These are phyloP conservation scores for Pogona vitticeps DNA, from an alignment of 2,113 vertebrate genomes.

Conservation along the genomic window DNA sequence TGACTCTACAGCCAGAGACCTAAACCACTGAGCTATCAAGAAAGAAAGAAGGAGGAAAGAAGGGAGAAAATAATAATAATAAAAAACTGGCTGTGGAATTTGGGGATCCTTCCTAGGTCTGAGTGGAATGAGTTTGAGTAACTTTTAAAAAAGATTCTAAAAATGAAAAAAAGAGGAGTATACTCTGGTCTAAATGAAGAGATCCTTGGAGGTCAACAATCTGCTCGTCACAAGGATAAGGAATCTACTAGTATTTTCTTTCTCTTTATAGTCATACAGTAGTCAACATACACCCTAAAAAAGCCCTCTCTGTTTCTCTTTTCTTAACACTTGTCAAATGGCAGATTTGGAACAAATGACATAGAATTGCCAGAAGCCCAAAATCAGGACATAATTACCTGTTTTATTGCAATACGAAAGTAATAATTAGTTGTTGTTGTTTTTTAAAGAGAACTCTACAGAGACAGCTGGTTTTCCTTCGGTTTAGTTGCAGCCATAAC, in stretches of 20 bases:
- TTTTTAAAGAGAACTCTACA: constrained; percentile 40
- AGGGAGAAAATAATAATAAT: neutral
- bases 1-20: no score
- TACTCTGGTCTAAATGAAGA: no score
- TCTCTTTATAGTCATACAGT: constrained; percentile 38
- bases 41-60: neutral
- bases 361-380: constrained; percentile 58
- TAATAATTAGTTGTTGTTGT: constrained; percentile 44
- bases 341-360: constrained; percentile 68
- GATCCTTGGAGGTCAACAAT: no score
- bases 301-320: constrained; percentile 36
- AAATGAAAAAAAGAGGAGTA: no score
- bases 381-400: constrained; percentile 51
- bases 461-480: constrained; percentile 35
- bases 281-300: constrained; percentile 58
- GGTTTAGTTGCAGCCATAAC: constrained; percentile 52
- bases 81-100: no score
- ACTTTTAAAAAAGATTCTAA: no score
- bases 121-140: no score
- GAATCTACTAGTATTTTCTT: constrained; percentile 38
- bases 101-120: no score
- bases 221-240: neutral
- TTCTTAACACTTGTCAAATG: constrained; percentile 50
- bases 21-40: no score
- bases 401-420: constrained; percentile 50